Evolutionary conservation across 2,797 vertebrate genomes (phyloP).

Genomic region (Epinephelus coioides): DNA sequence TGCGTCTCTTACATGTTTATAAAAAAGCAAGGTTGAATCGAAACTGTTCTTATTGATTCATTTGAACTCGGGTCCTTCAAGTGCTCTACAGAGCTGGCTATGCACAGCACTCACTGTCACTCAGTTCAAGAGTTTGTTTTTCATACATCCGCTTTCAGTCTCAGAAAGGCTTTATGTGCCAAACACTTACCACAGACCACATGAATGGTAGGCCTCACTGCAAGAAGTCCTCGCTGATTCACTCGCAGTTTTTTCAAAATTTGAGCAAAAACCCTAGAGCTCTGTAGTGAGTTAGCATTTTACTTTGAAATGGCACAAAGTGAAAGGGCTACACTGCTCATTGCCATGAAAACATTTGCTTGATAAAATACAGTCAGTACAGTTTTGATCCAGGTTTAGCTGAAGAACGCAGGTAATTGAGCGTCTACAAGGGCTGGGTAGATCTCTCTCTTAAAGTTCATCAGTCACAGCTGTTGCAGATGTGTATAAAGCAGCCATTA

Average conservation of each 20-base stretch:
- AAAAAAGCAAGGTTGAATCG: conserved; percentile 23
- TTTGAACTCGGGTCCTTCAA: conserved; percentile 40
- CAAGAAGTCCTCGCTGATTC: conserved; percentile 3
- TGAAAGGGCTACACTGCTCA: conserved; percentile 70
- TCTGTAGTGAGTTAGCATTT: conserved; percentile 49
- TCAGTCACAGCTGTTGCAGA: conserved; percentile 22
- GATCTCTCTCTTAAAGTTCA: conserved; percentile 35
- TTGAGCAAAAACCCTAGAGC: conserved; percentile 35
- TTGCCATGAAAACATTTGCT: conserved; percentile 42
- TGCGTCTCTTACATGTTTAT: conserved; percentile 19
- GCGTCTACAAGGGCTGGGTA: conserved; percentile 52
- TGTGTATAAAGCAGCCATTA: conserved; percentile 7
- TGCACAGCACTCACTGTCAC: conserved; percentile 62
- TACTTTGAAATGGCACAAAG: conserved; percentile 58
- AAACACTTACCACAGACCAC: conserved; percentile 37
- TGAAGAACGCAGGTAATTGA: conserved; percentile 33
- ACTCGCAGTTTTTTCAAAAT: conserved; percentile 11
- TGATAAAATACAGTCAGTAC: conserved; percentile 10
- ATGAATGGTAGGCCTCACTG: conserved; percentile 38
- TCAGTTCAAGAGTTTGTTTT: conserved; percentile 18
- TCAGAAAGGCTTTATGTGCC: conserved; percentile 21
- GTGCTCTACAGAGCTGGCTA: conserved; percentile 68
- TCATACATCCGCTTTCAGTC: conserved; percentile 20
- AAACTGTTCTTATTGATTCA: conserved; percentile 28
- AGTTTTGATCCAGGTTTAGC: conserved; percentile 17